These are phyloP conservation scores for Proterorhinus semilunaris DNA, from an alignment of 2,113 vertebrate species.

Conservation along the genomic window DNA sequence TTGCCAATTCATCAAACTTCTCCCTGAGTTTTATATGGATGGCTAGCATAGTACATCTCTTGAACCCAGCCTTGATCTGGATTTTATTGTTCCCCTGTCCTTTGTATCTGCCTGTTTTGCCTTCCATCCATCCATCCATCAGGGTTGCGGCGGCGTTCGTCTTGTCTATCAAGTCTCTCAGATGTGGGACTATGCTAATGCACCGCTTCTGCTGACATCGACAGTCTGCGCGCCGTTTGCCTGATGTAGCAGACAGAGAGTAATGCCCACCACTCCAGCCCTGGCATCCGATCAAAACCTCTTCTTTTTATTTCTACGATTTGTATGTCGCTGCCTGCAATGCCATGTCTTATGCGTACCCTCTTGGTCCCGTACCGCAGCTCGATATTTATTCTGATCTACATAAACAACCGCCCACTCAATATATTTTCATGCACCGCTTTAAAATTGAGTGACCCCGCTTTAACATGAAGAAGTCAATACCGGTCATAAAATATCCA, in stretches of 20 bases:
- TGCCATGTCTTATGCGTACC: slow-evolving; percentile 20
- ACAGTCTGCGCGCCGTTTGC: slow-evolving; percentile 53
- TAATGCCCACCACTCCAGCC: slow-evolving; percentile 39
- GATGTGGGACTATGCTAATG: slow-evolving; percentile 50
- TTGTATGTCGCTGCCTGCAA: slow-evolving; percentile 26
- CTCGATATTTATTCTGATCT: not conserved
- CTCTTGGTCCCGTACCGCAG: not conserved
- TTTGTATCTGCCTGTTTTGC: slow-evolving; percentile 1
- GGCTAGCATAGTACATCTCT: not conserved
- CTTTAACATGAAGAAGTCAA: slow-evolving; percentile 12
- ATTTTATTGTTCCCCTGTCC: not conserved
- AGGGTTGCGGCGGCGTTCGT: slow-evolving; percentile 34
- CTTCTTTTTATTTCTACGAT: slow-evolving; percentile 24
- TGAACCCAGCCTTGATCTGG: not conserved
- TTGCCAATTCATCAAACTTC: too few species aligned
- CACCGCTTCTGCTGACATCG: slow-evolving; percentile 56
- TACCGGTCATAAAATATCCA: not conserved
- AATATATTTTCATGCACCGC: not conserved
- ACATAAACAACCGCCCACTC: not conserved
- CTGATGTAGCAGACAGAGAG: slow-evolving; percentile 53
- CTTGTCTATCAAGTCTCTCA: slow-evolving; percentile 48
- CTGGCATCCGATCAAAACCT: slow-evolving; percentile 51
- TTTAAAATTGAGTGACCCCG: slow-evolving; percentile 2
- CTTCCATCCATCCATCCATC: slow-evolving; percentile 22
- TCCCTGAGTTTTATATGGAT: too few species aligned